Evolutionary conservation across 2,113 vertebrate genomes (phyloP).

Genomic region (Electrona antarctica): DNA sequence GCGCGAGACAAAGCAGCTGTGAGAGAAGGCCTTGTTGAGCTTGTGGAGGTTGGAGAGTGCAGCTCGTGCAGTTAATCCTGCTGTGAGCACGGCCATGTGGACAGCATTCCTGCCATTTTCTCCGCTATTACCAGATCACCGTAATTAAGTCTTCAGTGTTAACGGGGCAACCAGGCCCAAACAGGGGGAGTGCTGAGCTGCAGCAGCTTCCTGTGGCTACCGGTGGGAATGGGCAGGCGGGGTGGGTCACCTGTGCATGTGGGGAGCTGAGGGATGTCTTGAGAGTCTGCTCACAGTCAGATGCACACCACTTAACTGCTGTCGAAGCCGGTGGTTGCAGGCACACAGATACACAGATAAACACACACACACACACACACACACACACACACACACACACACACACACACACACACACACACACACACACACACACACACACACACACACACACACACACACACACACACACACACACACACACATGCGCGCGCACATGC

Average conservation of each 20-base stretch:
- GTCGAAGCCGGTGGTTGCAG: background rate
- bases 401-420: background rate
- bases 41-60: slow-evolving; percentile 67
- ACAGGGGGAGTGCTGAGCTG: slow-evolving; percentile 56
- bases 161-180: slow-evolving; percentile 48
- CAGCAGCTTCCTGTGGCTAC: slow-evolving; percentile 61
- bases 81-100: slow-evolving; percentile 73
- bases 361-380: slow-evolving; percentile 8
- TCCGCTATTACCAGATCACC: slow-evolving; percentile 75
- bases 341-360: background rate
- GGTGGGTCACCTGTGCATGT: slow-evolving; percentile 4
- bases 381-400: background rate
- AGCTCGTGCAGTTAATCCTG: slow-evolving; percentile 78
- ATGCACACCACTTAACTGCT: slow-evolving; percentile 34
- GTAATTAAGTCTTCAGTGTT: slow-evolving; percentile 74
- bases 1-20: slow-evolving; percentile 71
- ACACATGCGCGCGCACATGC: slow-evolving; percentile 14
- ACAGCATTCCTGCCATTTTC: slow-evolving; percentile 79
- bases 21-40: slow-evolving; percentile 52
- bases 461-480: too few species aligned
- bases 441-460: too few species aligned
- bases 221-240: slow-evolving; percentile 13
- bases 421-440: background rate
- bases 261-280: slow-evolving; percentile 9
- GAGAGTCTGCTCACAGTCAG: slow-evolving; percentile 27